Conservation (phyloP, 2,113 vertebrate species). For the Columba livia region DNA sequence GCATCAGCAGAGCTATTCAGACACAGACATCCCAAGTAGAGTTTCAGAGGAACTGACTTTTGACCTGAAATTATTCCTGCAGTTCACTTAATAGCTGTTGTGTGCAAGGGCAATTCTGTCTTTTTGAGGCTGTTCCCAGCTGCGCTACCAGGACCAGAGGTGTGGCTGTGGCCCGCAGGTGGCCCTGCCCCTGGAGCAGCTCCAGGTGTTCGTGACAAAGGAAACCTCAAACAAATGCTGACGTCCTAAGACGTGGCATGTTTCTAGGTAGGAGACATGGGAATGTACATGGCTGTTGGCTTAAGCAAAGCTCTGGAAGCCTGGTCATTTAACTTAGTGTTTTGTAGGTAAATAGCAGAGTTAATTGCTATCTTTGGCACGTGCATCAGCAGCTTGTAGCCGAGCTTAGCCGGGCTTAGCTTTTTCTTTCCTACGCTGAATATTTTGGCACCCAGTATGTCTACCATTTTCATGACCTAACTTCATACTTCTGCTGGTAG, state of each 20-base stretch:
- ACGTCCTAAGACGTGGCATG: neutral
- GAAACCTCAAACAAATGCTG: constrained; percentile 11
- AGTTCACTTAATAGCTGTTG: neutral
- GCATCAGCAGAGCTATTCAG: neutral
- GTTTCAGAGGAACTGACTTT: neutral
- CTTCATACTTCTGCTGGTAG: neutral
- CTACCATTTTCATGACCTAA: neutral
- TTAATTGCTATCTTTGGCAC: constrained; percentile 12
- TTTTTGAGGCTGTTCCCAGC: neutral
- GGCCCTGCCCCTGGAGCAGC: neutral
- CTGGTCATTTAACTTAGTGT: neutral
- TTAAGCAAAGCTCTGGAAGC: neutral
- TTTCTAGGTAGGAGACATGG: neutral
- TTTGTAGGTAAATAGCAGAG: neutral
- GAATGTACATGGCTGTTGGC: neutral
- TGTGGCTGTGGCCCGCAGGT: neutral
- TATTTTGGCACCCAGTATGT: neutral
- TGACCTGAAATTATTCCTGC: neutral
- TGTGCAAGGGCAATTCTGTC: neutral
- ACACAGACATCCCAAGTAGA: neutral
- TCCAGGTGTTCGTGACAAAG: neutral
- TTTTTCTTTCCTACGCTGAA: neutral
- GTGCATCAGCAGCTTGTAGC: neutral
- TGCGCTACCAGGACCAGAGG: neutral
- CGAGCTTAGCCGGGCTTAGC: neutral